These are phyloP conservation scores for Drosophila ustulata DNA, from an alignment of 2,888 invertebrate genomes.

Conservation along the genomic window DNA sequence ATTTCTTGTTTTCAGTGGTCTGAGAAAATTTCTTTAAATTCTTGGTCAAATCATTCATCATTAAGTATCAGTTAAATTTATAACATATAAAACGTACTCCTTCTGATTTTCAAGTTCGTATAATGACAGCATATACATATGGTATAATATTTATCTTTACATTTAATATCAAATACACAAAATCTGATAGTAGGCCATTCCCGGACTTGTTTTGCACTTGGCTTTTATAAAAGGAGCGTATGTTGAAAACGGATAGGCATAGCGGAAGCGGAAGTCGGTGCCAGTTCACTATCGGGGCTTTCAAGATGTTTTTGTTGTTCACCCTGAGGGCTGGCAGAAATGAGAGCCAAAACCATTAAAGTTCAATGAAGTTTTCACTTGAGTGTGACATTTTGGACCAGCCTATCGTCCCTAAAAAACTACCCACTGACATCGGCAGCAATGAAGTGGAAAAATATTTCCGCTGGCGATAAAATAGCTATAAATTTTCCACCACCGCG, in stretches of 20 bases:
- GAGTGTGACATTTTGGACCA: slow-evolving; percentile 57
- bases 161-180: not conserved
- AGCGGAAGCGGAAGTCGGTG: slow-evolving; percentile 44
- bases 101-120: no score
- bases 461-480: slow-evolving; percentile 71
- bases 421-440: slow-evolving; percentile 34
- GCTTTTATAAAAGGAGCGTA: slow-evolving; percentile 12
- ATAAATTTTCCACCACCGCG: slow-evolving; percentile 68
- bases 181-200: not conserved
- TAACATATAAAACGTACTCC: no score
- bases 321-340: slow-evolving; percentile 39
- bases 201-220: slow-evolving; percentile 1
- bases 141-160: no score
- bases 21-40: not conserved
- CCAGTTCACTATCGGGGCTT: slow-evolving; percentile 27
- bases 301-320: slow-evolving; percentile 38
- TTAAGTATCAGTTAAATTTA: not conserved
- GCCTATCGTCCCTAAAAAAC: slow-evolving; percentile 26
- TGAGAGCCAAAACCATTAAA: slow-evolving; percentile 56
- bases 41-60: not conserved
- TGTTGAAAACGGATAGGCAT: slow-evolving; percentile 4
- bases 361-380: slow-evolving; percentile 71
- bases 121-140: no score
- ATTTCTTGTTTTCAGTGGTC: not conserved
- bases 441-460: slow-evolving; percentile 77